Conservation (phyloP, 2,113 vertebrate genomes). For the Oxyura jamaicensis region DNA sequence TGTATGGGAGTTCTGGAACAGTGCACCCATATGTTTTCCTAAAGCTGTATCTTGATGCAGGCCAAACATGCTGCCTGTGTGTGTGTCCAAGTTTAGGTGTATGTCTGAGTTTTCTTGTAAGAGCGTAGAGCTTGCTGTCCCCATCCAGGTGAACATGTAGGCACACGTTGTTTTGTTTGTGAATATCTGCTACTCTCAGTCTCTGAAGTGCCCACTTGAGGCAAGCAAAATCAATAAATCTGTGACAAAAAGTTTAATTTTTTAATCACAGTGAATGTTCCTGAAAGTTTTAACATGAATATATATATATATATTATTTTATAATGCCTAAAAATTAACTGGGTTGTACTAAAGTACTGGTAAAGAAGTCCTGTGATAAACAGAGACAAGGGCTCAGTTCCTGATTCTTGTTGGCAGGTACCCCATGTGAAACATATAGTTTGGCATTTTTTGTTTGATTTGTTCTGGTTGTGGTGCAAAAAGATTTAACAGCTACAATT, state of each 20-base stretch:
- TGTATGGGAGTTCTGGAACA: accelerated
- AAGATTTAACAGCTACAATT: no score
- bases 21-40: background rate
- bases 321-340: no score
- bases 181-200: background rate
- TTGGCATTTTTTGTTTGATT: no score
- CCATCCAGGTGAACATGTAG: background rate
- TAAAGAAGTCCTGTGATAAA: no score
- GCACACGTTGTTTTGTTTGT: background rate
- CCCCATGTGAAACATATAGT: no score
- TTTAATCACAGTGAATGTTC: no score
- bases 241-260: background rate
- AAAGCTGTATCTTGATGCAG: background rate
- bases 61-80: background rate
- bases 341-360: no score
- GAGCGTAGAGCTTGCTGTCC: background rate
- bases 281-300: background rate
- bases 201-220: background rate
- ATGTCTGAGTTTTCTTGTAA: background rate
- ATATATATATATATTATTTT: background rate
- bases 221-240: background rate
- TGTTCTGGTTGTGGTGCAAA: no score
- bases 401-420: no score
- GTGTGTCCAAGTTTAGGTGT: background rate
- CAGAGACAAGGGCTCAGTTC: no score